Conservation (phyloP, 2,797 vertebrate species). For the Amblyraja radiata region DNA sequence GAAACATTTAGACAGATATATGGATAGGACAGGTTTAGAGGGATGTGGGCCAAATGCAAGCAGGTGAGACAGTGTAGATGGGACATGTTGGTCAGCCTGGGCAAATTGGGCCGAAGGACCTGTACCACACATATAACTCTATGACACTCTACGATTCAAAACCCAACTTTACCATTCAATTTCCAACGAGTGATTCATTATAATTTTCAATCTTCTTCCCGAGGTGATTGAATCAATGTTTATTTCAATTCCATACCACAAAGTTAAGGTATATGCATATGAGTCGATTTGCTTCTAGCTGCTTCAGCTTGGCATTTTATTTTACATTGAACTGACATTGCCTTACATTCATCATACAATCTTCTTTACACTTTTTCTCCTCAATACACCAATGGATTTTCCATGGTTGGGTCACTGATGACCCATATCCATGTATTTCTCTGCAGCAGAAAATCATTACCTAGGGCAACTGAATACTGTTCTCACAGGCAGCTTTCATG, state of each 20-base stretch:
- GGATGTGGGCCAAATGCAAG: too few relatives aligned
- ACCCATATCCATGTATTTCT: background rate
- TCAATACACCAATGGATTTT: background rate
- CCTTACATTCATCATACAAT: too few relatives aligned
- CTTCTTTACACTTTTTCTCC: too few relatives aligned
- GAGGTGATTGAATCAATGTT: background rate
- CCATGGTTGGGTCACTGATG: background rate
- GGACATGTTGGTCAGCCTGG: too few relatives aligned
- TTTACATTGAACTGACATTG: background rate
- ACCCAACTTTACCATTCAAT: background rate
- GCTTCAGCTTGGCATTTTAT: background rate
- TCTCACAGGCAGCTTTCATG: background rate
- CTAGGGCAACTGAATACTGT: background rate
- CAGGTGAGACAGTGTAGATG: too few relatives aligned
- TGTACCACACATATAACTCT: too few relatives aligned
- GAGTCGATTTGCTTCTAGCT: background rate
- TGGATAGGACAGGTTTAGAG: too few relatives aligned
- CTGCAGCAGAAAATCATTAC: background rate
- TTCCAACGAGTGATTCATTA: background rate
- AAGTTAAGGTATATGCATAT: background rate
- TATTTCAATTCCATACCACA: background rate
- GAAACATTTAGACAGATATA: too few relatives aligned
- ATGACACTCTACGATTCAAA: too few relatives aligned
- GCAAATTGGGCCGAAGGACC: too few relatives aligned
- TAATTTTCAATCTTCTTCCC: background rate